Evolutionary conservation across 2,797 vertebrate genomes (phyloP).

Genomic region (Crocidura indochinensis): DNA sequence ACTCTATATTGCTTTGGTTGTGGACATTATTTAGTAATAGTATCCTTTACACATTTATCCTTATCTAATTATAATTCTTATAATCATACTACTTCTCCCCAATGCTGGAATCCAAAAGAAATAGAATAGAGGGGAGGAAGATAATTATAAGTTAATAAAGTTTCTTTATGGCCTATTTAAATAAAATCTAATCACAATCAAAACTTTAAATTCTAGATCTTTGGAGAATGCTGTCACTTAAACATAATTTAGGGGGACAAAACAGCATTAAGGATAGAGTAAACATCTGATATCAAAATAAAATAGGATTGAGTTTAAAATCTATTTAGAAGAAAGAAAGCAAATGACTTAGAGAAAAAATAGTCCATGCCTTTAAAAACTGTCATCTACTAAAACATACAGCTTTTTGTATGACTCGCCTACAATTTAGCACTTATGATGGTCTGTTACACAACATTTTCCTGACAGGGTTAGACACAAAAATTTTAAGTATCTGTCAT

Average conservation of each 20-base stretch:
- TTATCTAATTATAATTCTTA: slow-evolving; percentile 57
- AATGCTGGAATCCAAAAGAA: slow-evolving; percentile 55
- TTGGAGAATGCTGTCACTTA: slow-evolving; percentile 38
- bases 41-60: neutral
- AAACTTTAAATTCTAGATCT: slow-evolving; percentile 48
- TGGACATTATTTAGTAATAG: neutral
- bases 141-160: slow-evolving; percentile 40
- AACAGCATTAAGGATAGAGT: neutral
- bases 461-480: neutral
- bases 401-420: slow-evolving; percentile 4
- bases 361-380: slow-evolving; percentile 47
- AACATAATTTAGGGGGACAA: slow-evolving; percentile 25
- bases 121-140: neutral
- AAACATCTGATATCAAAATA: neutral
- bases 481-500: neutral
- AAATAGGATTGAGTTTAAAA: slow-evolving; percentile 32
- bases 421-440: neutral
- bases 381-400: neutral
- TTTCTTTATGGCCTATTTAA: slow-evolving; percentile 64
- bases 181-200: slow-evolving; percentile 68
- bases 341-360: slow-evolving; percentile 47
- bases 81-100: slow-evolving; percentile 39
- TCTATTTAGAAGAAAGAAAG: slow-evolving; percentile 44
- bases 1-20: neutral
- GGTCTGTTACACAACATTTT: neutral